Evolutionary conservation across 2,797 vertebrate species (phyloP).

Genomic region (Poeciliopsis gracilis): DNA sequence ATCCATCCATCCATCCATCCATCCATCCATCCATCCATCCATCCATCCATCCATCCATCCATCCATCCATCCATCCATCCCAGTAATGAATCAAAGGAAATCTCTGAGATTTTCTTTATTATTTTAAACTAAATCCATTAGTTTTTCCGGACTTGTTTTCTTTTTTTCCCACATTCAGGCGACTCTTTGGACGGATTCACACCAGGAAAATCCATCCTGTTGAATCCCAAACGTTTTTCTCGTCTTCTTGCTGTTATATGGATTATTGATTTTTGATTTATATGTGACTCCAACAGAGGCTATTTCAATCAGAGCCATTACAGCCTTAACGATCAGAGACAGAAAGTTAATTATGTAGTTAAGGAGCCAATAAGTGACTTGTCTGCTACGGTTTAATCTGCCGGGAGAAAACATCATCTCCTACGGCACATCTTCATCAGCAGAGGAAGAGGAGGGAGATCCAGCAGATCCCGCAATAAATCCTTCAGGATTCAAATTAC

Average conservation of each 20-base stretch:
- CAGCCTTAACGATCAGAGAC: slow-evolving; percentile 96
- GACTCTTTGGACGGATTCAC: background rate
- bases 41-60: no score
- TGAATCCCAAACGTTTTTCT: slow-evolving; percentile 11
- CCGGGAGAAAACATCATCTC: slow-evolving; percentile 91
- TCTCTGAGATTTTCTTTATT: background rate
- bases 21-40: no score
- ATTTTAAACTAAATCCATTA: background rate
- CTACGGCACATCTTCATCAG: slow-evolving; percentile 85
- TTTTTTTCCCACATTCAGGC: background rate
- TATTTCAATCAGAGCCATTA: slow-evolving; percentile 96
- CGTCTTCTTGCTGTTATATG: slow-evolving; percentile 88
- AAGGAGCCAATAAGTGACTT: slow-evolving; percentile 96
- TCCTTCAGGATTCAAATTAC: slow-evolving; percentile 88
- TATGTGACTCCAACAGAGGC: slow-evolving; percentile 88
- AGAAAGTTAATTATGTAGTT: slow-evolving; percentile 98
- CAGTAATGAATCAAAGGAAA: background rate
- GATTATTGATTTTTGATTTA: slow-evolving; percentile 98
- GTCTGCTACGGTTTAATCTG: slow-evolving; percentile 90
- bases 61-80: no score
- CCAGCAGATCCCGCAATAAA: slow-evolving; percentile 93
- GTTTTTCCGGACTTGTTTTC: background rate
- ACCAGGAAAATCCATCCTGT: slow-evolving; percentile 47
- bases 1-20: background rate
- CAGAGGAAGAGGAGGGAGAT: slow-evolving; percentile 77